Conservation (phyloP, 2,888 invertebrate genomes). For the Spodoptera exigua region DNA sequence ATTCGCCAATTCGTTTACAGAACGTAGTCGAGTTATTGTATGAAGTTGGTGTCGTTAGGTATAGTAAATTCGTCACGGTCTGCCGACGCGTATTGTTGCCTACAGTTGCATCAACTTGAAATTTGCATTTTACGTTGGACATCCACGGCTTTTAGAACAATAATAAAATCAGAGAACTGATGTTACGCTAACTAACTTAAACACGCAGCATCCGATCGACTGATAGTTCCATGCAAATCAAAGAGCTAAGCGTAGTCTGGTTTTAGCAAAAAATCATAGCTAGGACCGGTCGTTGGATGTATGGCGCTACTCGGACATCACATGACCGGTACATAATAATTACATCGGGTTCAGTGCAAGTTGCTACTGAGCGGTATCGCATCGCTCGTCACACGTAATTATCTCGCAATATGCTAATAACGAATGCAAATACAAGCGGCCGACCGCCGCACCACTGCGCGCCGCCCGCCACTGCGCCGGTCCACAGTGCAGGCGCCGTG, state of each 20-base stretch:
- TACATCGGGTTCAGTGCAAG: constrained; percentile 67
- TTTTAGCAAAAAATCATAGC: constrained; percentile 51
- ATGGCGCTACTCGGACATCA: constrained; percentile 59
- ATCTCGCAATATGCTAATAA: constrained; percentile 83
- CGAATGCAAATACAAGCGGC: constrained; percentile 81
- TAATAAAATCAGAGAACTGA: constrained; percentile 73
- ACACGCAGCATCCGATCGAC: constrained; percentile 51
- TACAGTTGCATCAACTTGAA: constrained; percentile 78
- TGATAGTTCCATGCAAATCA: constrained; percentile 66
- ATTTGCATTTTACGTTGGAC: constrained; percentile 85
- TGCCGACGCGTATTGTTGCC: constrained; percentile 75
- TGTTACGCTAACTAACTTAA: constrained; percentile 53
- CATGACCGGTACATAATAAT: constrained; percentile 72
- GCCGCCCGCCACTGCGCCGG: constrained; percentile 57
- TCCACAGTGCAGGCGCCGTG: constrained; percentile 66
- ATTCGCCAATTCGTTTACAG: constrained; percentile 27
- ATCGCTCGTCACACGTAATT: constrained; percentile 83
- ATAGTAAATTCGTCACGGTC: constrained; percentile 78
- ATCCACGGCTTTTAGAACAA: constrained; percentile 80
- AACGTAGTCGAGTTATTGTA: constrained; percentile 63
- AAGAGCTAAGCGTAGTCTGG: constrained; percentile 56
- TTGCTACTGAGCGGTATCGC: constrained; percentile 67
- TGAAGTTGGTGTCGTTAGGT: constrained; percentile 68
- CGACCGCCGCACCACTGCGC: constrained; percentile 50
- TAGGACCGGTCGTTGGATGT: constrained; percentile 40